Base-by-base conservation (phyloP, 1,140 invertebrate genomes). In the Apis dorsata region DNA sequence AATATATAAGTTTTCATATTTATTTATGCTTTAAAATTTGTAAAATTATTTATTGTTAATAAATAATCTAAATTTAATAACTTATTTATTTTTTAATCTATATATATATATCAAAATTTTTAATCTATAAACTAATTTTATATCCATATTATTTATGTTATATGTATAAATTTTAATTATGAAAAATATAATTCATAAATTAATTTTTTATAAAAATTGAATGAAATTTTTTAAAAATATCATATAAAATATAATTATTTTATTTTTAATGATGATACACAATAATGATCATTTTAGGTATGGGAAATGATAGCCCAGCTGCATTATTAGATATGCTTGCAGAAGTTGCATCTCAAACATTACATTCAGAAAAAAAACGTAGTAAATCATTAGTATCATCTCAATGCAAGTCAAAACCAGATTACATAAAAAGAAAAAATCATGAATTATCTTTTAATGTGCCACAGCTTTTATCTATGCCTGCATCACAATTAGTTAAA, bases 401-500 rank as follows among this genome's bases (percentile, higher is more conserved):
- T 10, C 90, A 90, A 83, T 91, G 78, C 68, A 92, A 85, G 63
- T 63, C 84, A 62, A 90, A 90, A 84, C 21, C 68, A 63, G 60
- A 81, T 44, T 85, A 90, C 66, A 63, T 80, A 8, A 91, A 93
- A 53, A 90, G 89, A 17, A 92, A 92, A 60, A 44, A 73, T 55
- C 84, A 91, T n/a, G 93, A 94, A 71, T 91, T 93, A 13, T 73
- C 85, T 12, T 92, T 94, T 51, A 93, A 84, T 62, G 84, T 95
- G 59, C 90, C 93, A 5, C 95, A 95, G 83, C 92, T 95, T 34
- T 87, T 93, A 19, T 90, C 92, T 7, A 92, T 96, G 88, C 94
- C 95, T 60, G 93, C 94, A 57, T 95, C 94, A 19, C 93, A 94
- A 71, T 88, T 96, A 34, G 87, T 96, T 17, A 95, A 95, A 81